Evolutionary conservation across 2,888 invertebrate genomes (phyloP), one percentile per base, ranked within the genome.

Genomic region (Clanis bilineata): DNA sequence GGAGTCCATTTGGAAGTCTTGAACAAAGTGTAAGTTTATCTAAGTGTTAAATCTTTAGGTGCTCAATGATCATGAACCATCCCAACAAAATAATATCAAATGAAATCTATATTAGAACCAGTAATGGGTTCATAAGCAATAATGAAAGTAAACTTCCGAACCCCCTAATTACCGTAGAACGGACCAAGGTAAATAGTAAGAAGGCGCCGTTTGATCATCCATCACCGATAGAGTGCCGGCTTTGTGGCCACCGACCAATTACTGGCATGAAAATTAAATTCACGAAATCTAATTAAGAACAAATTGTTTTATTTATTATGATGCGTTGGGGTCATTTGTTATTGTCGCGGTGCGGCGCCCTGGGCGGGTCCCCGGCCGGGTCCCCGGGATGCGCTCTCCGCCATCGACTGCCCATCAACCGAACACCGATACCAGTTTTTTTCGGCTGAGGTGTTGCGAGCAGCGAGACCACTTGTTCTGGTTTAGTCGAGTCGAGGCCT

Each of bases 291-390:
- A 92, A 92, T 92, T 92, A 92, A 90, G 89, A 90, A 90, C 88
- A 92, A 92, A 92, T 92, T 92, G 92, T 92, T 91, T 92, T 91
- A 92, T 92, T 91, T 92, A 92, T 92, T 91, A 91, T 92, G 91
- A 91, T 92, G 90, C 90, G 90, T 87, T 73, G 84, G 74, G 87
- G 90, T 90, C 90, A 92, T 92, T 92, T 90, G 90, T 92, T 86
- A 82, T 79, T 86, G 91, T 92, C 92, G 76, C 73, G 74, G 75
- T 84, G 90, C 85, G 90, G 91, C 90, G 91, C 90, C 85, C 83
- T 86, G 85, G 87, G 88, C 86, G 85, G 84, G 81, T 76, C 84
- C 76, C 74, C 77, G 76, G 75, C 73, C 77, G 68, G 71, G n/a
- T n/a, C n/a, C n/a, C n/a, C n/a, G n/a, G n/a, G n/a, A n/a, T n/a